phyloP scores from a whole-genome alignment of 1,140 invertebrate species.

The Portunus trituberculatus region DNA sequence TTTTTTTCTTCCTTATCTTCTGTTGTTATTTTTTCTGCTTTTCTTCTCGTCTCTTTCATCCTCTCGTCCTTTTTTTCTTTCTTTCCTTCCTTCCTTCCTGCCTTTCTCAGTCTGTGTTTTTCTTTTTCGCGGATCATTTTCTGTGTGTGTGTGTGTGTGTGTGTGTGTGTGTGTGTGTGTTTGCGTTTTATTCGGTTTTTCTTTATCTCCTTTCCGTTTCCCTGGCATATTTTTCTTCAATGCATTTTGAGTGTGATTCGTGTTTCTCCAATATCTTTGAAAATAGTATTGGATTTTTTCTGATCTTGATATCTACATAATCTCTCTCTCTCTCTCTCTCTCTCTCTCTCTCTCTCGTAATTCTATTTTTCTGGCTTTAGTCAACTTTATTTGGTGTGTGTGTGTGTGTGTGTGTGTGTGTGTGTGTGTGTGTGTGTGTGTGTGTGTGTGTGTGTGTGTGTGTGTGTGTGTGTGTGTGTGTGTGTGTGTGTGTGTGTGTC shows the following conservation, averaged over 20 bases:
- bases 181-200: neutral
- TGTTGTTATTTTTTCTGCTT: too few relatives aligned
- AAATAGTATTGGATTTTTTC: neutral
- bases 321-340: neutral
- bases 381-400: neutral
- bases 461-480: too few relatives aligned
- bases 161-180: neutral
- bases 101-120: neutral
- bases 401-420: neutral
- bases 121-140: neutral
- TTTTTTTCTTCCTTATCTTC: too few relatives aligned
- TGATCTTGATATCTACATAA: neutral
- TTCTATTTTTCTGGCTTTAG: neutral
- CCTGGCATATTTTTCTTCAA: neutral
- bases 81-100: neutral
- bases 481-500: too few relatives aligned
- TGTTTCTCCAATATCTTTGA: neutral
- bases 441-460: neutral
- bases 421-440: neutral
- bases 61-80: neutral
- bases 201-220: neutral
- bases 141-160: neutral
- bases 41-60: too few relatives aligned
- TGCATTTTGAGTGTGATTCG: neutral
- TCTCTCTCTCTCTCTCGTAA: constrained; percentile 16